Base-by-base conservation (phyloP, 2,888 invertebrate species). In the Leucozona laternaria region DNA sequence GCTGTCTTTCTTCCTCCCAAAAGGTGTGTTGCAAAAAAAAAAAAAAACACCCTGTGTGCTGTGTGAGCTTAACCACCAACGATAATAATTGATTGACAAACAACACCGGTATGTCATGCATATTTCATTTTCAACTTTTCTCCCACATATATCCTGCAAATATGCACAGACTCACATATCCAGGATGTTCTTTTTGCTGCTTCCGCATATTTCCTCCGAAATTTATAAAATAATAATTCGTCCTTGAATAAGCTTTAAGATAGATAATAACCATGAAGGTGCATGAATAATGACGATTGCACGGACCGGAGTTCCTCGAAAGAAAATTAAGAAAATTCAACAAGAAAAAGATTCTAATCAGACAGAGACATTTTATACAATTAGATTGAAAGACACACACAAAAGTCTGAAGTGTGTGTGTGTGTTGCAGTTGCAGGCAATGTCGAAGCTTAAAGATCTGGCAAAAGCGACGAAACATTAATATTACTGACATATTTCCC, bases 11-110 rank as follows among this genome's bases (percentile, higher is more conserved):
- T 17, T 20, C 8, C 28, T n/a, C 2, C n/a, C 2, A n/a, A 28
- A 79, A 76, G 80, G 80, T 85, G 58, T 76, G 76, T 57, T 57
- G 17, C 28, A 37, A 66, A 40, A 72, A 40, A n/a, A 34, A 43
- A 31, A 71, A 28, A 28, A 28, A 28, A 34, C 11, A 22, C 25
- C 20, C 25, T 15, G 70, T 37, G 60, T 76, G 40, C 72, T 58
- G n/a, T 58, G n/a, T 34, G 48, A 34, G 34, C 37, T 68, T 77
- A 68, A 72, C 77, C 81, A 73, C 68, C 62, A 60, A 73, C 78
- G 71, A 82, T 75, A 82, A 86, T 86, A 82, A 86, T 86, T 86
- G 86, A 86, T 86, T 82, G 86, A 78, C 86, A 82, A 86, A 82
- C 82, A 86, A 82, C 78, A 78, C 78, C 78, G 70, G 53, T 60